Conservation (phyloP, 2,113 vertebrate genomes). For the Psittacara wagleri region DNA sequence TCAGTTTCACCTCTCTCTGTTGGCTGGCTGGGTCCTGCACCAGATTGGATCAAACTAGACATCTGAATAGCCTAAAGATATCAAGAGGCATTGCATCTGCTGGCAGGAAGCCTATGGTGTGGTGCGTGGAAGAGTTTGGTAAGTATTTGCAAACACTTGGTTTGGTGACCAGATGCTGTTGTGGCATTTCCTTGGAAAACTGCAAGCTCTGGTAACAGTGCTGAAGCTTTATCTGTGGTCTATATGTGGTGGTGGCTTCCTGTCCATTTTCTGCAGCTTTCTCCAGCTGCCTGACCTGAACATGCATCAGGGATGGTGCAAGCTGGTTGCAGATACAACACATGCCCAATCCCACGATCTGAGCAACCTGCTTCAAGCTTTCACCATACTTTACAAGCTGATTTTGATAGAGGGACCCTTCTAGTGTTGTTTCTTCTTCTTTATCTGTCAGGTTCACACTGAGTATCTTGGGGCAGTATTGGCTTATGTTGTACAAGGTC, state of each 20-base stretch:
- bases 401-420: too few relatives aligned
- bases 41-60: not conserved
- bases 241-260: not conserved
- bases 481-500: not conserved
- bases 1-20: not conserved
- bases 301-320: rapidly evolving
- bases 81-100: not conserved
- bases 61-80: not conserved
- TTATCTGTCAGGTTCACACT: not conserved
- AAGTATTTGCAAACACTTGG: not conserved
- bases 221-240: not conserved
- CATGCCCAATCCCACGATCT: not conserved
- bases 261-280: not conserved
- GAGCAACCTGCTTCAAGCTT: not conserved
- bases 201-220: not conserved
- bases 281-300: not conserved
- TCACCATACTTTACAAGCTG: not conserved
- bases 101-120: not conserved
- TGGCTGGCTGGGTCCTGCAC: not conserved
- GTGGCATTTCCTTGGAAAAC: not conserved
- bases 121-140: not conserved
- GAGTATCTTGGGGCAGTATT: not conserved
- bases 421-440: not conserved
- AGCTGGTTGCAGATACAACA: not conserved
- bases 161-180: not conserved